Percentiles rank a stretch among this genome's conserved stretches.
Evolutionary conservation across 2,888 invertebrate genomes (phyloP).

Genomic region (Prosopocoilus inquinatus): DNA sequence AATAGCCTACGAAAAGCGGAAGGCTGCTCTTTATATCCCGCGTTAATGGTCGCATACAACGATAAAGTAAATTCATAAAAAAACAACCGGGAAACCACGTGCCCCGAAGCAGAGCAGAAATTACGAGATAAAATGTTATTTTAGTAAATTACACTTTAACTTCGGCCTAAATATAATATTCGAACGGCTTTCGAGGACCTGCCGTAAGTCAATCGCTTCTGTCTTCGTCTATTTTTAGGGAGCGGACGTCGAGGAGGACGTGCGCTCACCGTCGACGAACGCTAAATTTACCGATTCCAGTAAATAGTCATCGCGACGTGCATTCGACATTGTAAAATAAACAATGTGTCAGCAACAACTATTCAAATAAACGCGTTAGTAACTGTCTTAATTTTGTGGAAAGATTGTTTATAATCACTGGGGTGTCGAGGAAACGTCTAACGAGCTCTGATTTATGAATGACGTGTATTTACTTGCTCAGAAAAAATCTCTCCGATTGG

Average conservation of each 20-base stretch:
- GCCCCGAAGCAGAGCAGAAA: constrained; percentile 1
- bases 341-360: constrained; percentile 19
- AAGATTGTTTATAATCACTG: not conserved
- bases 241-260: not conserved
- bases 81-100: not conserved
- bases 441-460: too few species aligned
- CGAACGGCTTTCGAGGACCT: not conserved
- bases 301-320: constrained; percentile 11
- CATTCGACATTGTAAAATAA: constrained; percentile 24
- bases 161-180: constrained; percentile 8
- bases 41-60: too few species aligned
- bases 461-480: too few species aligned
- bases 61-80: too few species aligned
- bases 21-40: too few species aligned
- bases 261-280: not conserved
- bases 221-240: not conserved
- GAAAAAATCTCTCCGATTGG: too few species aligned
- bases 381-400: constrained; percentile 21
- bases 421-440: not conserved
- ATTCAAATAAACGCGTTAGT: constrained; percentile 21
- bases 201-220: not conserved
- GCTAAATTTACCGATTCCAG: not conserved
- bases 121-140: constrained; percentile 10
- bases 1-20: too few species aligned
- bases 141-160: constrained; percentile 7